Evolutionary conservation across 2,888 invertebrate genomes (phyloP), one percentile per base, ranked within the genome.

Genomic region (Cetonia aurata): DNA sequence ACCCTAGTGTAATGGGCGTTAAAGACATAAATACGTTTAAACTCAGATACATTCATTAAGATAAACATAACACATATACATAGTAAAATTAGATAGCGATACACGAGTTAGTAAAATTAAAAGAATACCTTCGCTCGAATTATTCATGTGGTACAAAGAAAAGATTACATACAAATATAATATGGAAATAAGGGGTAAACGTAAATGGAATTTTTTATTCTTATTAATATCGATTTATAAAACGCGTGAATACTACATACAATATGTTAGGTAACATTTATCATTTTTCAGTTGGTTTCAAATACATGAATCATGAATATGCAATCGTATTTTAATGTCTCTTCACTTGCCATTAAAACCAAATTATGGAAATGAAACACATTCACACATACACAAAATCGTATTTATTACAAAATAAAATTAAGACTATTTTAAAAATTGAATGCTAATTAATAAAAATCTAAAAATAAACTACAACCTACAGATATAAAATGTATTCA

Each of bases 341-440:
- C 25, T 37, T 8, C 4, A 37, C 37, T 37, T 37, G 9, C 3
- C 10, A 37, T 8, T 25, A 37, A 37, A 37, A 37, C 10, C 6
- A 9, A 37, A 37, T 55, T 13, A 53, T 31, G 12, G n/a, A 67
- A 67, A 62, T 44, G 41, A 69, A 69, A 55, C 52, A 8, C 60
- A 4, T 4, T 4, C 25, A 65, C 19, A 50, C 17, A 53, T 69
- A 69, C 56, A 69, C 55, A 69, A 65, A 65, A 37, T 53, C 53
- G 62, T 69, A 55, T 65, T 62, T 65, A 55, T 69, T 69, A 69
- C 31, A 69, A 69, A 69, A 69, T 69, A 69, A 62, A 60, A 62
- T 19, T 42, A 52, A 31, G 44, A 19, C 17, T 9, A 50, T 31
- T 50, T 66, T 56, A 12, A 68, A 56, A 55, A 56, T 41, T 31